These are phyloP conservation scores for Deroplatys truncata DNA, from an alignment of 2,888 invertebrate genomes.

Conservation along the genomic window DNA sequence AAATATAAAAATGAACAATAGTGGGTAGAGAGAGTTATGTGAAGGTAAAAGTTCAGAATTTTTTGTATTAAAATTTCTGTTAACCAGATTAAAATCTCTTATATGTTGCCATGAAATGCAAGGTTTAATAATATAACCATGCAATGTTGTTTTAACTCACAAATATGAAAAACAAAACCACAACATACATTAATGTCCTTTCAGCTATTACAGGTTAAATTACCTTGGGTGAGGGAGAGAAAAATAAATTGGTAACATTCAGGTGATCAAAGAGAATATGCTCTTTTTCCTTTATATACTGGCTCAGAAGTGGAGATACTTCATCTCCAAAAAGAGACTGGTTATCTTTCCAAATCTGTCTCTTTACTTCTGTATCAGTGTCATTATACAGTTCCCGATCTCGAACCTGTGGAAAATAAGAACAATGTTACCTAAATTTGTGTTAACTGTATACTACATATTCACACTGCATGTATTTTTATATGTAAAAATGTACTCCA, in stretches of 20 bases:
- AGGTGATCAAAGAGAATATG: slow-evolving; percentile 83
- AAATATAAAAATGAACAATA: no score
- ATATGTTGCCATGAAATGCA: no score
- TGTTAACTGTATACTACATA: background rate
- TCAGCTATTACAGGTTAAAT: background rate
- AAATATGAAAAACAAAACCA: no score
- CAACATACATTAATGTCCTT: no score
- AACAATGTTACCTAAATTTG: background rate
- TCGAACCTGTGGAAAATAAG: slow-evolving; percentile 42
- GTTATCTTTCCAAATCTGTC: slow-evolving; percentile 98
- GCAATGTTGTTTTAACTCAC: no score
- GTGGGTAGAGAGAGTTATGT: no score
- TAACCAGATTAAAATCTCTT: no score
- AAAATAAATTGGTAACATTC: slow-evolving; percentile 79
- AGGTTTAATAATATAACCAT: no score
- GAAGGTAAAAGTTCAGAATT: no score
- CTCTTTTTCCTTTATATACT: slow-evolving; percentile 92
- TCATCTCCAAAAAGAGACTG: slow-evolving; percentile 96
- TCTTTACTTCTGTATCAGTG: slow-evolving; percentile 92
- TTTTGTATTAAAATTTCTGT: no score
- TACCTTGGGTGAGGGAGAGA: slow-evolving; percentile 89
- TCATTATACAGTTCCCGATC: slow-evolving; percentile 89
- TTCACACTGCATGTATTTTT: background rate
- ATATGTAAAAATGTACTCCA: no score
- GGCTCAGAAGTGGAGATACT: slow-evolving; percentile 89